Percentiles rank a stretch among this genome's conserved stretches.
phyloP scores from a whole-genome alignment of 2,888 invertebrate species.

The Pseudococcus viburni region DNA sequence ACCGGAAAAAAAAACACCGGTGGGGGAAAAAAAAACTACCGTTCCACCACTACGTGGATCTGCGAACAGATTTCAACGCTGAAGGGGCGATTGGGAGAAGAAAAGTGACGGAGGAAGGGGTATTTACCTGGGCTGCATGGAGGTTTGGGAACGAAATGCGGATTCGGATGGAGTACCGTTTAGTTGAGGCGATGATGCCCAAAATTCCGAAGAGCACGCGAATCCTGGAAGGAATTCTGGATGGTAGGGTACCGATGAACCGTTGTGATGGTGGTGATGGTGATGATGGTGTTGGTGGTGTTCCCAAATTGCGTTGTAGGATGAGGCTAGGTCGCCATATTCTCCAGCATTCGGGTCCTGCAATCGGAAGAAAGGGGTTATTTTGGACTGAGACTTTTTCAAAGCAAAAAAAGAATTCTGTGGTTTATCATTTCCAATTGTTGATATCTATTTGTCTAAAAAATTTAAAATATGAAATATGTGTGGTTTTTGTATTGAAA shows the following conservation, averaged over 20 bases:
- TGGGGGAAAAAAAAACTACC: too few species aligned
- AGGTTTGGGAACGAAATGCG: slow-evolving; percentile 65
- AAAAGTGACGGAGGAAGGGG: not conserved
- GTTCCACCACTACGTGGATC: too few species aligned
- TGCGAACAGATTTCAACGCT: not conserved
- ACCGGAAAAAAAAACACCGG: too few species aligned
- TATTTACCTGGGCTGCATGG: slow-evolving; percentile 69
- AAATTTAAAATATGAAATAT: not conserved
- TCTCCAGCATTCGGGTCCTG: slow-evolving; percentile 30
- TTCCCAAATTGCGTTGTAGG: slow-evolving; percentile 66
- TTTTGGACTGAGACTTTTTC: not conserved
- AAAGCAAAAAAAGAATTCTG: too few species aligned
- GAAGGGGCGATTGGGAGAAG: not conserved
- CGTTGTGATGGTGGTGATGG: slow-evolving; percentile 71
- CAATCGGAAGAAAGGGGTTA: not conserved
- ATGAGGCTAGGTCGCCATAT: slow-evolving; percentile 59
- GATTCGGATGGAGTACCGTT: slow-evolving; percentile 64
- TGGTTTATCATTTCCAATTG: not conserved
- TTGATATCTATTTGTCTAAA: not conserved
- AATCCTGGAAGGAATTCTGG: slow-evolving; percentile 82
- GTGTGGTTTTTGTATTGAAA: not conserved
- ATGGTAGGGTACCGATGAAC: slow-evolving; percentile 75
- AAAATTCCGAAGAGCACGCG: slow-evolving; percentile 70
- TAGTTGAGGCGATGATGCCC: slow-evolving; percentile 69
- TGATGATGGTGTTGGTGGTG: slow-evolving; percentile 68